Percentiles rank a stretch among this genome's conserved stretches.
phyloP scores from a whole-genome alignment of 2,888 invertebrate genomes.

The Abrostola tripartita region DNA sequence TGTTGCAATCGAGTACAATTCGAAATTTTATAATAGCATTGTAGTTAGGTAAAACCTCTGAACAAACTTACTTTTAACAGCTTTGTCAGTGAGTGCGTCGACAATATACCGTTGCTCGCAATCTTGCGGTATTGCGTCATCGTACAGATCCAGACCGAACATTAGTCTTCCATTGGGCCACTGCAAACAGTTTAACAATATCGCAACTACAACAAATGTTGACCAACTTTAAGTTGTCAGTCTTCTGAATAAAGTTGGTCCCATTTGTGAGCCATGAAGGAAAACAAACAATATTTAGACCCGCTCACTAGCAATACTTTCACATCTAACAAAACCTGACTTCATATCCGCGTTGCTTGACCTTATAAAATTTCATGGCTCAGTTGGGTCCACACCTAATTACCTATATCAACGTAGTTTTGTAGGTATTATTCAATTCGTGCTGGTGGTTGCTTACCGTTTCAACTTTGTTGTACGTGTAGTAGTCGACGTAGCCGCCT shows the following conservation, averaged over 20 bases:
- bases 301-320: constrained; percentile 50
- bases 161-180: constrained; percentile 77
- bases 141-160: constrained; percentile 79
- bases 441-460: constrained; percentile 64
- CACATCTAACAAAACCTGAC: constrained; percentile 46
- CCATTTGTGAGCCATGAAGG: neutral
- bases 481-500: constrained; percentile 93
- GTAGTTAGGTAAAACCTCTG: constrained; percentile 18
- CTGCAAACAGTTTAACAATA: constrained; percentile 62
- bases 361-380: constrained; percentile 53
- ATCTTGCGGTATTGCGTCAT: constrained; percentile 74
- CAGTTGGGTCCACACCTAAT: constrained; percentile 42
- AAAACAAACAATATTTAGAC: constrained; percentile 29
- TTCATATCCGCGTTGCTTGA: constrained; percentile 51
- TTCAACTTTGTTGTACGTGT: constrained; percentile 84
- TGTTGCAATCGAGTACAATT: constrained; percentile 26
- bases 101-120: constrained; percentile 78
- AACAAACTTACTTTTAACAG: constrained; percentile 73
- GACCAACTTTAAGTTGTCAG: neutral
- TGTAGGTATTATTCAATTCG: constrained; percentile 19
- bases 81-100: constrained; percentile 80
- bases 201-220: neutral
- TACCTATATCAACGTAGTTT: constrained; percentile 27
- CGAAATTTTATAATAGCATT: constrained; percentile 30
- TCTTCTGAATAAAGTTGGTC: neutral